phyloP scores from a whole-genome alignment of 2,113 vertebrate species.

The Tympanuchus pallidicinctus region DNA sequence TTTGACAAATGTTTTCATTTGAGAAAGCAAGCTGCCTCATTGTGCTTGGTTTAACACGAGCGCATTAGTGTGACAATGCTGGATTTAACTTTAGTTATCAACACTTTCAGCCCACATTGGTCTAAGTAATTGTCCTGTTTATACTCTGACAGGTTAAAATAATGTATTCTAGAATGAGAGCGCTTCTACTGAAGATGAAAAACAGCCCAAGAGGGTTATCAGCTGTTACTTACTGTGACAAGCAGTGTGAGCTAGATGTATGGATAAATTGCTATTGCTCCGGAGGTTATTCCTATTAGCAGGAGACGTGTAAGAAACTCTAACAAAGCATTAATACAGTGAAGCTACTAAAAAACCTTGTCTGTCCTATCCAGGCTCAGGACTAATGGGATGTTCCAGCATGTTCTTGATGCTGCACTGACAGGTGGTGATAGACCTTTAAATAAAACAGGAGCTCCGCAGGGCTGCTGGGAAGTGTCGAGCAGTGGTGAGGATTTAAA shows the following conservation, averaged over 20 bases:
- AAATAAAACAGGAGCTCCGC: conserved; percentile 29
- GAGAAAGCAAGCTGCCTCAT: conserved; percentile 45
- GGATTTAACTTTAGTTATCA: conserved; percentile 63
- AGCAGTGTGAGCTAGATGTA: conserved; percentile 38
- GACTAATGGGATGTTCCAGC: background rate
- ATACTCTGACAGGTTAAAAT: conserved; percentile 68
- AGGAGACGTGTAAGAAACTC: conserved; percentile 38
- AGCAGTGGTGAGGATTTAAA: conserved; percentile 17
- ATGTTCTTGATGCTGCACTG: conserved; percentile 21
- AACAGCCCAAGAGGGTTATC: conserved; percentile 46
- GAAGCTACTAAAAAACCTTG: conserved; percentile 51
- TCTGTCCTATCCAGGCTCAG: conserved; percentile 11
- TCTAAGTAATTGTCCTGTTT: conserved; percentile 74
- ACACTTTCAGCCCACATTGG: conserved; percentile 37
- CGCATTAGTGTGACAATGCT: conserved; percentile 20
- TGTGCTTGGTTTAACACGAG: conserved; percentile 26
- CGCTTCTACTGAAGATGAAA: conserved; percentile 35
- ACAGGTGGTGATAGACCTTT: conserved; percentile 23
- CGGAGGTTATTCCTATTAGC: conserved; percentile 64
- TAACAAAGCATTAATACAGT: conserved; percentile 57
- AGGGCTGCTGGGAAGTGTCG: background rate
- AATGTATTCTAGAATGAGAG: conserved; percentile 46
- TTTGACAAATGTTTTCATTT: conserved; percentile 71
- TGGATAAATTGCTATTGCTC: conserved; percentile 58
- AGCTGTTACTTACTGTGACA: conserved; percentile 39